Evolutionary conservation across 2,113 vertebrate genomes (phyloP), one percentile per base, ranked within the genome.

Genomic region (Oncorhynchus keta): DNA sequence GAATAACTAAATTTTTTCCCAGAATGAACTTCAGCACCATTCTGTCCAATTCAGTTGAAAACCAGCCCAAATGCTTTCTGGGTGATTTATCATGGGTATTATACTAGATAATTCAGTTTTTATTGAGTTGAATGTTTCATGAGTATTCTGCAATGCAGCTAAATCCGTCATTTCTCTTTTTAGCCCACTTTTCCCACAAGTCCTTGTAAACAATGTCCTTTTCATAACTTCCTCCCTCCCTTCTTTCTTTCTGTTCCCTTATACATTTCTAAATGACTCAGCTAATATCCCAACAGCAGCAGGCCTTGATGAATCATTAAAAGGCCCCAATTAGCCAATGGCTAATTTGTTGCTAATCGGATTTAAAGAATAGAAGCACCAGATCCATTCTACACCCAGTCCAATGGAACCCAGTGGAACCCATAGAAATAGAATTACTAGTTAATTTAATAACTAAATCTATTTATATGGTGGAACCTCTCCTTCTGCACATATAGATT

Each of bases 261-360:
- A 90, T 91, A 89, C 89, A 89, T 91, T 89, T 84, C 89, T 91
- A 88, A 90, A 89, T 91, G 87, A 88, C 85, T 83, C 74, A 66
- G 81, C 86, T 91, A 90, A 91, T 91, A 86, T 79, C 70, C 76
- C 75, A 85, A 83, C 84, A 87, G 81, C 84, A 74, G 84, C 77
- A 71, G 83, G 79, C 84, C 83, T 82, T 89, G 86, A 86, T 87
- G 88, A 90, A 89, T 89, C 88, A 90, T 89, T 91, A 81, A 89
- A 88, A 68, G 82, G 79, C 82, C 84, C 84, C 88, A 89, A 91
- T 91, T 93, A 91, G 91, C 89, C 90, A 91, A 91, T 93, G 88
- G 68, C 85, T 77, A 89, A 93, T 55, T 55, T 55, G 51, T 55
- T 18, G 4, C 51, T 5, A 55, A 18, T 4, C 18, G 51, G 16